phyloP scores from a whole-genome alignment of 2,797 vertebrate species.

The Balearica regulorum region DNA sequence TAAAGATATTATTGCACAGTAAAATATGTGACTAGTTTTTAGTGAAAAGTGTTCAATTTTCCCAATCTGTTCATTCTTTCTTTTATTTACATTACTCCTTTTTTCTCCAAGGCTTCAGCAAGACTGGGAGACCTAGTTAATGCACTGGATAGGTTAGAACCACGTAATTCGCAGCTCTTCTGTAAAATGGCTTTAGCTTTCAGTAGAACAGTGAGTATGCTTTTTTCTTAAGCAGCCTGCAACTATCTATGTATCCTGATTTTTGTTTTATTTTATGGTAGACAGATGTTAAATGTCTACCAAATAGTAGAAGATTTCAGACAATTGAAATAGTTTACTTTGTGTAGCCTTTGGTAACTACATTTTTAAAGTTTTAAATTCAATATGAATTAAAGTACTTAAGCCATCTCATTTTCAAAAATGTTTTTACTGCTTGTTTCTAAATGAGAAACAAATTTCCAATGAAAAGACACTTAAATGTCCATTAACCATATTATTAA shows the following conservation, averaged over 20 bases:
- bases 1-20: background rate
- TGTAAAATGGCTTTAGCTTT: constrained; percentile 91
- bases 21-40: background rate
- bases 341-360: background rate
- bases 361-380: background rate
- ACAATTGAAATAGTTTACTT: background rate
- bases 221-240: background rate
- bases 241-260: fast-evolving
- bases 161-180: constrained; percentile 85
- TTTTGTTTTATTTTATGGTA: background rate
- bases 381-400: background rate
- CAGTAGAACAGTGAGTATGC: constrained; percentile 86
- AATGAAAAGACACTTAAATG: background rate
- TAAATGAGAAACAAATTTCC: background rate
- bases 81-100: background rate
- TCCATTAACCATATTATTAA: background rate
- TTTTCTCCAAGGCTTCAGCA: constrained; percentile 79
- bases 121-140: constrained; percentile 84
- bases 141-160: constrained; percentile 84
- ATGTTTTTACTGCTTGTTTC: background rate
- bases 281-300: background rate
- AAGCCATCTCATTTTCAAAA: background rate
- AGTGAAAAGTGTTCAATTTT: background rate
- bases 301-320: background rate
- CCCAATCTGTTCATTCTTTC: background rate